Evolutionary conservation across 2,113 vertebrate genomes (phyloP), one percentile per base, ranked within the genome.

Genomic region (Ariopsis seemanni): DNA sequence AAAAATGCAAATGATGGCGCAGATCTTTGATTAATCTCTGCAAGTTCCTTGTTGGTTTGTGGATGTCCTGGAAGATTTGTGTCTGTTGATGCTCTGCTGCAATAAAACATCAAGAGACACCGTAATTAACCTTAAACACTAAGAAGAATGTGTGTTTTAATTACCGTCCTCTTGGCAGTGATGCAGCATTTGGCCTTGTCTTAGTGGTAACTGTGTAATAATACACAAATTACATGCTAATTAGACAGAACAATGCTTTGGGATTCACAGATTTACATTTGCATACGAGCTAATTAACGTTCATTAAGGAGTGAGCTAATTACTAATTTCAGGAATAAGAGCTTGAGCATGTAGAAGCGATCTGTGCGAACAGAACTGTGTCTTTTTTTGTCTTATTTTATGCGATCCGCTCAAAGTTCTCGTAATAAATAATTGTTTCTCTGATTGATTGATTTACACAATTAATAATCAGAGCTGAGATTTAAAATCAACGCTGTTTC

Each of bases 101-200:
- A 87, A 89, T 89, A 92, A 93, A 91, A 92, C 91, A 93, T 91
- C 84, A 90, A 90, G 93, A 92, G 93, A 94, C 90, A 86, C 79
- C 90, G 88, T 95, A 95, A 95, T 95, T 95, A 95, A 94, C 90
- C 93, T 92, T 90, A 93, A 92, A 94, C 90, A 82, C 90, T 94
- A 86, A 87, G 62, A 92, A 92, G 91, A 88, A 94, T 88, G 90
- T 91, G 90, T 87, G 62, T 92, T 94, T 93, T 95, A 95, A 95
- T 95, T 95, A 95, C 92, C 89, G 89, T 86, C 92, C 92, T 91
- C 90, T 88, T 87, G 53, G 88, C 78, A 88, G 89, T 88, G 4
- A 88, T 88, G 89, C 88, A 84, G 87, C 91, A 74, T 91, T 82
- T 90, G 90, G 91, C 91, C 89, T 92, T 83, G 82, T 87, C 81